Conservation (phyloP, 2,113 vertebrate genomes). For the Talpa occidentalis region DNA sequence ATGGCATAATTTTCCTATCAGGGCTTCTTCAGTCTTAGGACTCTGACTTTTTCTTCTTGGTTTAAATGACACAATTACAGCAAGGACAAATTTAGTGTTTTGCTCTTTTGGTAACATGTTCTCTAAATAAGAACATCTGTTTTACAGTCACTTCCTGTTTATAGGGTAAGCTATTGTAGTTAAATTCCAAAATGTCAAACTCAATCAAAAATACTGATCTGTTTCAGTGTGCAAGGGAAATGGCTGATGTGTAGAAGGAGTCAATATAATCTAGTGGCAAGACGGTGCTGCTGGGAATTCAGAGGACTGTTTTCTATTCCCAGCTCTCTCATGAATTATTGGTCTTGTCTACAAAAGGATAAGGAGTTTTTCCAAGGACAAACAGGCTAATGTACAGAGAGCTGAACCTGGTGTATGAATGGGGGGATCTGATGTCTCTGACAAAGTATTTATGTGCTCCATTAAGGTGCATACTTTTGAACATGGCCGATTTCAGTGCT, state of each 20-base stretch:
- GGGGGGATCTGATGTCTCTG: background rate
- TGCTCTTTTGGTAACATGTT: constrained; percentile 77
- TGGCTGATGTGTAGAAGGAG: constrained; percentile 62
- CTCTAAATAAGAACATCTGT: constrained; percentile 81
- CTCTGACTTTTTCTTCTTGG: constrained; percentile 72
- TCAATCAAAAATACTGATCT: constrained; percentile 78
- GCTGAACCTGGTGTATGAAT: background rate
- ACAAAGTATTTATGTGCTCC: background rate
- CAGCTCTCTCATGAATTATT: constrained; percentile 68
- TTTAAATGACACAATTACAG: constrained; percentile 78
- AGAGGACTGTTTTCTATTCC: constrained; percentile 42
- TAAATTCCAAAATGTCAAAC: constrained; percentile 83
- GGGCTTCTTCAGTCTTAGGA: constrained; percentile 68
- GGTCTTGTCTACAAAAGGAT: constrained; percentile 58
- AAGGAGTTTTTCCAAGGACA: constrained; percentile 75
- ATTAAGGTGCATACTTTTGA: background rate
- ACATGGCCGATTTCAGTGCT: background rate
- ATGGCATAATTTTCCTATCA: constrained; percentile 79
- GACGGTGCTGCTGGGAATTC: constrained; percentile 57
- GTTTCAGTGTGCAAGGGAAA: constrained; percentile 56
- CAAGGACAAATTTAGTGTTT: constrained; percentile 78
- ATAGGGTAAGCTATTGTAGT: constrained; percentile 76
- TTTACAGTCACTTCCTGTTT: constrained; percentile 77
- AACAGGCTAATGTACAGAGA: constrained; percentile 8
- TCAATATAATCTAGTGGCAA: constrained; percentile 55